Percentiles rank a stretch among this genome's conserved stretches.
phyloP scores from a whole-genome alignment of 2,888 invertebrate species.

The Eupithecia vulgata region DNA sequence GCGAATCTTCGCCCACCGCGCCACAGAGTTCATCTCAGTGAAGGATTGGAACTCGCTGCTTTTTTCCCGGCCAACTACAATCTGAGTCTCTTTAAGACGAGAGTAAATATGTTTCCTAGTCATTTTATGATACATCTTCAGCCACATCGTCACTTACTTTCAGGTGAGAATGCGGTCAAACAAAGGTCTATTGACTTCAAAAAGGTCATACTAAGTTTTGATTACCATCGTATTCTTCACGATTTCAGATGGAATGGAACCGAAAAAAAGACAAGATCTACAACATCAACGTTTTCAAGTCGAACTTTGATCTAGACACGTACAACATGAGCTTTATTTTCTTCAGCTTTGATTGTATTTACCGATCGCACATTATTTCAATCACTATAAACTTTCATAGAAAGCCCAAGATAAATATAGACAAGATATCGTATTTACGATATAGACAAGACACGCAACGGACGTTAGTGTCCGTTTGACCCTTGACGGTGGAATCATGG shows the following conservation, averaged over 20 bases:
- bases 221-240: background rate
- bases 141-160: too few relatives aligned
- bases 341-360: background rate
- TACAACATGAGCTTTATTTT: background rate
- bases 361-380: background rate
- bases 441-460: constrained; percentile 14
- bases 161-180: too few relatives aligned
- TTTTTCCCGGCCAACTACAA: too few relatives aligned
- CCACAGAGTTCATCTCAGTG: too few relatives aligned
- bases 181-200: too few relatives aligned
- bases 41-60: too few relatives aligned
- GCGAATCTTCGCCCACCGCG: too few relatives aligned
- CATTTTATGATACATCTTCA: too few relatives aligned
- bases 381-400: constrained; percentile 12
- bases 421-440: constrained; percentile 18
- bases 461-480: constrained; percentile 44
- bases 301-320: background rate
- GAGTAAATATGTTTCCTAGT: too few relatives aligned
- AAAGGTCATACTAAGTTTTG: background rate
- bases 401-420: constrained; percentile 9
- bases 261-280: background rate
- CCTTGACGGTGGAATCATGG: constrained; percentile 40
- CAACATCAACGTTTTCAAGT: background rate
- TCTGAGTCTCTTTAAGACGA: too few relatives aligned
- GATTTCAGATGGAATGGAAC: background rate